Percentiles rank a stretch among this genome's conserved stretches.
phyloP scores from a whole-genome alignment of 2,888 invertebrate genomes.

The Mystacides longicornis region DNA sequence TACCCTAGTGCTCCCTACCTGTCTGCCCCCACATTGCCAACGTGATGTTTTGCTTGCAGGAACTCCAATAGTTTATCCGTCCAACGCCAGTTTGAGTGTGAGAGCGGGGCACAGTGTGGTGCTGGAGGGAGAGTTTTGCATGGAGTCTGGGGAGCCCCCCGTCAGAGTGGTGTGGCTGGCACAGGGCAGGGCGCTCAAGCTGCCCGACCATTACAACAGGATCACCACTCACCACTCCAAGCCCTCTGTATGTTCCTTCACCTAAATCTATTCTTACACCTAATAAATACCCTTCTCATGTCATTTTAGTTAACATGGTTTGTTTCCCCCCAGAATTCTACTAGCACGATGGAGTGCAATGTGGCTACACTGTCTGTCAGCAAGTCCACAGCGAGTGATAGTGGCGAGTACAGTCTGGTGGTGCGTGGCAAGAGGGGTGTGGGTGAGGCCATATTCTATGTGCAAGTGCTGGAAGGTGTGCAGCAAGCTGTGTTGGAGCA shows the following conservation, averaged over 20 bases:
- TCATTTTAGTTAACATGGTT: too few relatives aligned
- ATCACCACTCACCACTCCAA: conserved; percentile 11
- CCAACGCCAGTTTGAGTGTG: conserved; percentile 5
- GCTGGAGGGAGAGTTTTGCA: conserved; percentile 17
- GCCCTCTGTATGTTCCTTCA: background rate
- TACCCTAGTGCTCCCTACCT: too few relatives aligned
- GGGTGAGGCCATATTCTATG: conserved; percentile 17
- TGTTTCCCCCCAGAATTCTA: conserved; percentile 14
- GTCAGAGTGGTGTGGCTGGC: conserved; percentile 19
- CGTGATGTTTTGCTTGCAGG: too few relatives aligned
- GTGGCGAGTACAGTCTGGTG: conserved; percentile 21
- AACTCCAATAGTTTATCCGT: conserved; percentile 8
- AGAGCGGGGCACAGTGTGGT: conserved; percentile 7
- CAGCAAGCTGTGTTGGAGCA: background rate
- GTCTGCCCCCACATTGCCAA: too few relatives aligned
- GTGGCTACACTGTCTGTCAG: conserved; percentile 9
- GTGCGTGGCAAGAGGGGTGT: conserved; percentile 18
- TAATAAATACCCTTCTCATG: too few relatives aligned
- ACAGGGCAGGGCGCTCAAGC: conserved; percentile 11
- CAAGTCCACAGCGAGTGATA: conserved; percentile 1
- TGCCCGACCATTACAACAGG: conserved; percentile 3
- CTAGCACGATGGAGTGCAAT: conserved; percentile 6
- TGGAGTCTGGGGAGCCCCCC: conserved; percentile 5
- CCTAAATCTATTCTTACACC: background rate
- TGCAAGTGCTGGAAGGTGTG: conserved; percentile 6